Evolutionary conservation across 1,140 invertebrate species (phyloP), one percentile per base, ranked within the genome.

Genomic region (Mesaphorura yosii): DNA sequence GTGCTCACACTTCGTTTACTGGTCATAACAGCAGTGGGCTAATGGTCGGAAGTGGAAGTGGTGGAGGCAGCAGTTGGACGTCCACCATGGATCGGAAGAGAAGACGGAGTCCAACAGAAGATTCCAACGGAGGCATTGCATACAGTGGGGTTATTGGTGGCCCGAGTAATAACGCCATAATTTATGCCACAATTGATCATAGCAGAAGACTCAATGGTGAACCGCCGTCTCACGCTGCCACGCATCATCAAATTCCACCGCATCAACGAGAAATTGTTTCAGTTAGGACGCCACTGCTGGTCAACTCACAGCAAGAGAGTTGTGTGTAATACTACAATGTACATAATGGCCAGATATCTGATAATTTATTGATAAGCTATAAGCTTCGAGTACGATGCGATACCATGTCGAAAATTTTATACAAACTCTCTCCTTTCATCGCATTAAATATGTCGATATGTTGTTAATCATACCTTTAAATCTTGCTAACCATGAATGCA

Each of bases 261-360:
- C 76, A 75, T 54, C 66, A 74, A 58, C 71, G 83, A 56, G 85
- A 88, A 68, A 81, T 86, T 10, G 84, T 88, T 15, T 87, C 85
- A 3, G 84, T 86, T 17, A 74, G 84, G 61, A 87, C 84, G 26
- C 85, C 84, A 1, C 70, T 88, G 2, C 80, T 86, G 68, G 79
- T 78, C 49, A 84, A 81, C 42, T 82, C 84, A 65, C 84, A 86
- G 66, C 60, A 62, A 48, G 85, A 88, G 66, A 86, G 84, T 66
- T 87, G 84, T 67, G 85, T 88, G 69, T 88, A 86, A n/a, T 10
- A 34, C 31, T 34, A 34, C 31, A n/a, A n/a, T n/a, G n/a, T n/a
- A n/a, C n/a, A n/a, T n/a, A n/a, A n/a, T n/a, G n/a, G n/a, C n/a
- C n/a, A n/a, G n/a, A n/a, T n/a, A n/a, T n/a, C n/a, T n/a, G n/a